Evolutionary conservation across 2,888 invertebrate genomes (phyloP), one percentile per base, ranked within the genome.

Genomic region (Carpatolechia fugitivella): DNA sequence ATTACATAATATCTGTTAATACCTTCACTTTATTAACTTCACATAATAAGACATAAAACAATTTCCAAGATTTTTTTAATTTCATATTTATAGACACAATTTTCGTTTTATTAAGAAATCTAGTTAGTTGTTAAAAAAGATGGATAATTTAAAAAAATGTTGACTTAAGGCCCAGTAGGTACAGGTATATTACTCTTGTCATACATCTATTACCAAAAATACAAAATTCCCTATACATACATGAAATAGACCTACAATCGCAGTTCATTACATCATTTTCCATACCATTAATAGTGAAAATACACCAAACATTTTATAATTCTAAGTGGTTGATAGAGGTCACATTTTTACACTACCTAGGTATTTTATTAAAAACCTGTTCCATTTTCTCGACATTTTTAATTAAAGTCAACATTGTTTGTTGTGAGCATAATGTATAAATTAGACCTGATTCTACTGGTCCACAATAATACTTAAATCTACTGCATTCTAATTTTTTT

Each of bases 371-470:
- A 40, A 16, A 24, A 3, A 44, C 40, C 13, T 41, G 13, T 44
- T 20, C 20, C 18, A 8, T 18, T 44, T n/a, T n/a, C 11, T 1
- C 1, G 1, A 20, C 8, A 20, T n/a, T 44, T 13, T 29, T 10
- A 44, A 24, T 24, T 18, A 41, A 41, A 8, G 13, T 44, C 24
- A 47, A 7, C 6, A 47, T 30, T 10, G 5, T 30, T 30, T 47
- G 10, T 47, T 47, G 31, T 31, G 38, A 50, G 56, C 66, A 56
- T 64, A 64, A 63, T 62, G 62, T 69, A 77, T 68, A 76, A 75
- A 70, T 71, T 56, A 71, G 81, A 83, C 80, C 82, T 60, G 65
- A 76, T 71, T 54, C 79, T 82, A 82, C 74, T 84, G 85, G 84
- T 84, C 65, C 68, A 57, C 67, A 24, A 56, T 61, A 61, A 51